Evolutionary conservation across 1,140 invertebrate species (phyloP), one percentile per base, ranked within the genome.

Genomic region (Cecropterus lyciades): DNA sequence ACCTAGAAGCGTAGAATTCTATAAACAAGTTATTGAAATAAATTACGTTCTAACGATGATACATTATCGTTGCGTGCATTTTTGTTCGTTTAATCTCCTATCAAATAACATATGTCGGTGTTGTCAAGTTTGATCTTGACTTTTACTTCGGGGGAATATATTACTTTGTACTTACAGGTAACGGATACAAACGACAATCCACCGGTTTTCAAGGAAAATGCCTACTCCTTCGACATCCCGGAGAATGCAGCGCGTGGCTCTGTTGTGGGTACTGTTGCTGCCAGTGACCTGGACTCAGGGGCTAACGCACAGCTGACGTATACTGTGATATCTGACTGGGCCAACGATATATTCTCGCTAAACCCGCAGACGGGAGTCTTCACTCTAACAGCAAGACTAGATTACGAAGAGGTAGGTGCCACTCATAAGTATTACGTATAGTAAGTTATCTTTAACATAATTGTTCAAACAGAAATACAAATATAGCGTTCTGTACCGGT

Each of bases 151-250:
- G 20, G 1, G 20, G 20, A 20, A 20, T 20, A 20, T 20, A 30
- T 51, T 51, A 51, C 15, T n/a, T 14, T 55, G 40, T 40, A 11
- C 27, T 80, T 90, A 45, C 93, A 98, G 97, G 96, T 99, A 27
- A 96, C 94, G 0, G 98, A 99, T 84, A 96, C 96, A 4, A 99
- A 99, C 84, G 98, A 99, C 93, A 98, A 99, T 87, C 95, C 97
- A 1, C 98, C 98, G 0, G 92, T 94, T n/a, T 99, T 99, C 91
- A 93, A 95, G 53, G 96, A 96, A 73, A 93, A 91, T 49, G 96
- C 96, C 0, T 98, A 98, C 84, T 98, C 97, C 8, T 98, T 98
- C 84, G 97, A 98, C 80, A 95, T 99, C 13, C 93, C 95, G 0
- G 98, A 99, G 88, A 97, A 98, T 85, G 95, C 96, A 9, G 93